Percentiles rank a stretch among this genome's conserved stretches.
Conservation (phyloP, 1,140 invertebrate genomes). For the Luehdorfia chinensis region DNA sequence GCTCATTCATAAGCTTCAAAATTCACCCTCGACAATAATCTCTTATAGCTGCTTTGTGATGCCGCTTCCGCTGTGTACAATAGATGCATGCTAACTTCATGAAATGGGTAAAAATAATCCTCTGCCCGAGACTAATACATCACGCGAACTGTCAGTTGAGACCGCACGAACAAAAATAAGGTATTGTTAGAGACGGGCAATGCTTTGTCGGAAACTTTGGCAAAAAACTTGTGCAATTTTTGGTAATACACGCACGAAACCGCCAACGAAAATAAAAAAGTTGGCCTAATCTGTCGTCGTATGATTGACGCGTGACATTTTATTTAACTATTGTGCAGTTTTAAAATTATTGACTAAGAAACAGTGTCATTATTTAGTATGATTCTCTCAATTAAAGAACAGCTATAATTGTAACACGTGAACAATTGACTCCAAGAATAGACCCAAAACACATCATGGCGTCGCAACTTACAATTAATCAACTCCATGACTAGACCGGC, state of each 20-base stretch:
- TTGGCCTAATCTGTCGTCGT: slow-evolving; percentile 11
- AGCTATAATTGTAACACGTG: too few relatives aligned
- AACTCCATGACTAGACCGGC: slow-evolving; percentile 59
- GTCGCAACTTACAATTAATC: slow-evolving; percentile 65
- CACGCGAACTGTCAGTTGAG: slow-evolving; percentile 71
- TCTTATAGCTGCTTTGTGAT: slow-evolving; percentile 54
- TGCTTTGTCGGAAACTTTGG: slow-evolving; percentile 64
- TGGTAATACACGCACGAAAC: slow-evolving; percentile 55
- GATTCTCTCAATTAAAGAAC: too few relatives aligned
- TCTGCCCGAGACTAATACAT: slow-evolving; percentile 66
- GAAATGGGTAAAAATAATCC: slow-evolving; percentile 76
- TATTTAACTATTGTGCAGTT: too few relatives aligned
- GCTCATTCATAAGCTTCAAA: slow-evolving; percentile 45
- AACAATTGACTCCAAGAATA: slow-evolving; percentile 49
- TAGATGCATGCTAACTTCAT: slow-evolving; percentile 72
- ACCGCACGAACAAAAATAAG: slow-evolving; percentile 75
- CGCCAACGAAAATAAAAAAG: slow-evolving; percentile 21
- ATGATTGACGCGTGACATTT: not conserved
- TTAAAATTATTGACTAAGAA: too few relatives aligned
- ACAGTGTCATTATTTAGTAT: too few relatives aligned
- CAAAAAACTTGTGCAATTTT: slow-evolving; percentile 71
- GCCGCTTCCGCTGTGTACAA: slow-evolving; percentile 69
- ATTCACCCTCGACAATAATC: slow-evolving; percentile 49
- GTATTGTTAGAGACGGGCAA: slow-evolving; percentile 56
- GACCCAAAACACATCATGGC: slow-evolving; percentile 38